A percentile compares a stretch with the other conserved stretches of the same genome.
Conservation (phyloP, 2,113 vertebrate species). For the Nothoprocta pentlandii region DNA sequence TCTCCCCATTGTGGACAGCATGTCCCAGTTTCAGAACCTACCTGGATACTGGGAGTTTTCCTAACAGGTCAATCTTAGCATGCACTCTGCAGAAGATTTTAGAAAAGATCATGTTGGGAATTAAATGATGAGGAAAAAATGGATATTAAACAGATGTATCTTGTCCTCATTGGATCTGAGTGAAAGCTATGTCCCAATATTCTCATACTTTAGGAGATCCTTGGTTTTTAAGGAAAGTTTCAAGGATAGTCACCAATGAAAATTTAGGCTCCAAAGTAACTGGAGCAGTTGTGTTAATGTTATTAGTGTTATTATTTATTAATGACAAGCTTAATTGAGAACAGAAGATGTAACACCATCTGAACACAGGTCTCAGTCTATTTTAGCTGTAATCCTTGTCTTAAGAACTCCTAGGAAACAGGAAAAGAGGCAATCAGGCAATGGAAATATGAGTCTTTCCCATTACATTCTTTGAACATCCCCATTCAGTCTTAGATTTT, state of each 20-base stretch:
- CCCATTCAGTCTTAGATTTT: neutral
- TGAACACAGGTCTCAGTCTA: neutral
- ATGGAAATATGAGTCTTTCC: neutral
- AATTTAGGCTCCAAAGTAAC: conserved; percentile 40
- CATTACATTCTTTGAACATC: neutral
- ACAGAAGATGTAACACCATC: neutral
- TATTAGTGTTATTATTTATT: neutral
- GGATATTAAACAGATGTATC: neutral
- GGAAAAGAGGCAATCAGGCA: neutral
- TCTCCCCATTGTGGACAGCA: neutral
- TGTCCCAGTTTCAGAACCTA: neutral
- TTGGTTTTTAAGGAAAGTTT: conserved; percentile 18
- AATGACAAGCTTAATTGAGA: neutral
- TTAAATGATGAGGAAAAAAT: neutral
- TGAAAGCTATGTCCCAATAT: conserved; percentile 15
- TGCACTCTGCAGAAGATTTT: neutral
- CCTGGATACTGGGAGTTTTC: neutral
- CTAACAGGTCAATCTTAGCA: accelerated
- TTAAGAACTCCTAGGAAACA: too few species aligned
- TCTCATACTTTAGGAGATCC: neutral
- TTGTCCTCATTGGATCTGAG: neutral
- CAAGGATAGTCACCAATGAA: neutral
- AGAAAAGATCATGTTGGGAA: neutral
- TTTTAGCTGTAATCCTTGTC: neutral
- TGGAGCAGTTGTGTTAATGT: neutral